These are phyloP conservation scores for Drosophila ironensis DNA, from an alignment of 1,140 invertebrate genomes.

Conservation along the genomic window DNA sequence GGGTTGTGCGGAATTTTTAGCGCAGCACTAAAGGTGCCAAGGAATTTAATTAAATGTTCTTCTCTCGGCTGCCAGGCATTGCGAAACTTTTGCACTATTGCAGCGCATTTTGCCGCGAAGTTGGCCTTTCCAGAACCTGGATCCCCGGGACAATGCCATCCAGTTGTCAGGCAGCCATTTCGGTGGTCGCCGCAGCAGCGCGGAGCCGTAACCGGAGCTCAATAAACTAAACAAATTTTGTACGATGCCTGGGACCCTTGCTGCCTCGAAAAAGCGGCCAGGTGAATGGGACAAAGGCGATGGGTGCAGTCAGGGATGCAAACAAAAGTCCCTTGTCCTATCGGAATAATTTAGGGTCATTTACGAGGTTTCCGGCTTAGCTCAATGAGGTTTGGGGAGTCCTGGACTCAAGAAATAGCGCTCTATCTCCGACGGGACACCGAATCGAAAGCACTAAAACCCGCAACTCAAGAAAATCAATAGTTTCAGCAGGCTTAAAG, in stretches of 20 bases:
- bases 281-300: no score
- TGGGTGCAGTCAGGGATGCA: no score
- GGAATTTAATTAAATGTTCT: constrained; percentile 79
- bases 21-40: constrained; percentile 79
- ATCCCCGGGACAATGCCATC: constrained; percentile 38
- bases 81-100: constrained; percentile 58
- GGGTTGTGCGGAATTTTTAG: constrained; percentile 68
- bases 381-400: no score
- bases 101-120: constrained; percentile 5
- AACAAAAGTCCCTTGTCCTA: no score
- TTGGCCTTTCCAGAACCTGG: not conserved
- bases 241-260: constrained; percentile 13
- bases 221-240: constrained; percentile 74
- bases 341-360: no score
- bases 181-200: not conserved
- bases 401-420: no score
- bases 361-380: no score
- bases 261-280: constrained; percentile 7
- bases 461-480: no score
- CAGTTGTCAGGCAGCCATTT: constrained; percentile 48
- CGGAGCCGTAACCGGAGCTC: constrained; percentile 28
- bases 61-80: constrained; percentile 16
- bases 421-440: no score
- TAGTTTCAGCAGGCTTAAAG: not conserved
- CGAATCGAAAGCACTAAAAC: no score